Evolutionary conservation across 1,140 invertebrate species (phyloP).

Genomic region (Ceratosolen solmsi): DNA sequence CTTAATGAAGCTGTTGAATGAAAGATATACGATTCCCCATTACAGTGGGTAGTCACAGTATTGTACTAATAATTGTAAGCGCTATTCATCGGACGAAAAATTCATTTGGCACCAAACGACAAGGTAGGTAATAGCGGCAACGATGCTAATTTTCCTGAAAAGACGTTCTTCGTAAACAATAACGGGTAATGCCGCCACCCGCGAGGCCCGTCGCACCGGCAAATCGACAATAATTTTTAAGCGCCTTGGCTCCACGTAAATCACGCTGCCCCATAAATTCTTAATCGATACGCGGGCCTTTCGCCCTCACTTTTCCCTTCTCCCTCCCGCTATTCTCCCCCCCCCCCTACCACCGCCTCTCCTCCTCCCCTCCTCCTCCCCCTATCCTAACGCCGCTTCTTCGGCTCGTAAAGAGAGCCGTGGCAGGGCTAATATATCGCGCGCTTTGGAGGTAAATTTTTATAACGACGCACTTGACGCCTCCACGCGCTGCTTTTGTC

Average conservation of each 20-base stretch:
- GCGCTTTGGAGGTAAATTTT: slow-evolving; percentile 7
- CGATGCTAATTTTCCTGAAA: slow-evolving; percentile 45
- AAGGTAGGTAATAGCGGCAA: no score
- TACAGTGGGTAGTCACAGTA: no score
- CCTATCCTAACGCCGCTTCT: no score
- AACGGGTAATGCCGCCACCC: not conserved
- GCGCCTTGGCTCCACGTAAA: not conserved
- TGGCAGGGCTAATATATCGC: not conserved
- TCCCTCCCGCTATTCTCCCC: not conserved
- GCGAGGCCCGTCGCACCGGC: not conserved
- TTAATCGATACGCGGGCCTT: slow-evolving; percentile 11
- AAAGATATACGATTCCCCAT: no score
- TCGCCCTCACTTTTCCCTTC: not conserved
- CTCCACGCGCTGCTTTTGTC: slow-evolving; percentile 11
- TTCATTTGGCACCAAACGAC: no score
- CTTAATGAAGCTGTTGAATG: no score
- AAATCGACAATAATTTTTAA: slow-evolving; percentile 28
- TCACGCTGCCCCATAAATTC: slow-evolving; percentile 33
- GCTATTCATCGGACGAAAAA: no score
- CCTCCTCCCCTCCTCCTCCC: no score
- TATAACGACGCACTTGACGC: slow-evolving; percentile 29
- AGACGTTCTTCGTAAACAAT: slow-evolving; percentile 35
- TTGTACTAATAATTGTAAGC: no score
- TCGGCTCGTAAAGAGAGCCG: not conserved
- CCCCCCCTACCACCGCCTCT: no score